Evolutionary conservation across 1,140 invertebrate genomes (phyloP).

Genomic region (Bursaphelenchus mucronatus): DNA sequence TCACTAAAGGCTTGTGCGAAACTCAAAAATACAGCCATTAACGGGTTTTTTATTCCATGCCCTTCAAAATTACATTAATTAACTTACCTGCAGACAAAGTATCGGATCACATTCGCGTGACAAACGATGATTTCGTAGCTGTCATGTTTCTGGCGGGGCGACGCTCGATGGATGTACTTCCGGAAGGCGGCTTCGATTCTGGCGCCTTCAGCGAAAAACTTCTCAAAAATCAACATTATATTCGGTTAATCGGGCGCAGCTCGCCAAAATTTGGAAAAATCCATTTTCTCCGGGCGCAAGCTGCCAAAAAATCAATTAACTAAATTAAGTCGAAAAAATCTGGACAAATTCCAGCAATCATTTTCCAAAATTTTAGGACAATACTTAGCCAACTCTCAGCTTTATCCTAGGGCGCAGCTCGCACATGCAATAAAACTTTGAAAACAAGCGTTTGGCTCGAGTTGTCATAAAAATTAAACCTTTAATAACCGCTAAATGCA

Average conservation of each 20-base stretch:
- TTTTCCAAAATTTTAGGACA: neutral
- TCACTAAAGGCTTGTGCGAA: conserved; percentile 1
- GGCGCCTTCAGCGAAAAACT: conserved; percentile 89
- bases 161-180: conserved; percentile 84
- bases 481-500: conserved; percentile 2
- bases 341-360: neutral
- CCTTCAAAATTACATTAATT: conserved; percentile 7
- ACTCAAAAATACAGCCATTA: neutral
- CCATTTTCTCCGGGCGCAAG: neutral
- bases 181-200: conserved; percentile 93
- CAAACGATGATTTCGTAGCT: conserved; percentile 88
- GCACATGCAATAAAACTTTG: neutral
- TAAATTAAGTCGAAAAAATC: conserved; percentile 4
- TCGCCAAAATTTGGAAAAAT: neutral
- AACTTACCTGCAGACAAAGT: conserved; percentile 83
- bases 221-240: conserved; percentile 63
- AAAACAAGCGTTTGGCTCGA: neutral
- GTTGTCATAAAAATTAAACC: neutral
- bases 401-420: neutral
- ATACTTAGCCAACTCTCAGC: neutral
- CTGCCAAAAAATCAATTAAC: neutral
- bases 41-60: neutral
- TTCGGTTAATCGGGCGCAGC: neutral
- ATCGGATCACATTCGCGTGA: conserved; percentile 95
- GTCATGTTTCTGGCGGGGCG: conserved; percentile 74